A percentile compares a stretch with the other conserved stretches of the same genome.
Evolutionary conservation across 2,888 invertebrate species (phyloP).

Genomic region (Flexamia atlantica): DNA sequence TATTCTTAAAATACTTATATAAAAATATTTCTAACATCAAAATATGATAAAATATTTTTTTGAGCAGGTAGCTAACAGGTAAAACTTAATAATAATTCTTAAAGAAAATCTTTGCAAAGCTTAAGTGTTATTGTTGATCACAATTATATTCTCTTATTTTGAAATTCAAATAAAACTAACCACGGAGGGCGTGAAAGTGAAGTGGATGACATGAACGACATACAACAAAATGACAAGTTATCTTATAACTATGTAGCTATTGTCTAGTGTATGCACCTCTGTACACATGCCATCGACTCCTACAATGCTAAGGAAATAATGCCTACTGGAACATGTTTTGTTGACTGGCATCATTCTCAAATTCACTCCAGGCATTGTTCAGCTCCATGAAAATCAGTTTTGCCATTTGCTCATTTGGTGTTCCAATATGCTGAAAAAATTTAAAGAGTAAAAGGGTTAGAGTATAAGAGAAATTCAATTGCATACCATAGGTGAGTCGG

Average conservation of each 20-base stretch:
- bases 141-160: background rate
- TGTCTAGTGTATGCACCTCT: slow-evolving; percentile 41
- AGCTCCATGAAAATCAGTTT: slow-evolving; percentile 99
- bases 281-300: background rate
- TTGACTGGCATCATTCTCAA: slow-evolving; percentile 91
- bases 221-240: background rate
- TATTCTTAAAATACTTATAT: slow-evolving; percentile 42
- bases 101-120: slow-evolving; percentile 16
- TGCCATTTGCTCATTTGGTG: slow-evolving; percentile 94
- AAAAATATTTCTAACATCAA: slow-evolving; percentile 52
- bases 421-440: slow-evolving; percentile 90
- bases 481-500: too few species aligned
- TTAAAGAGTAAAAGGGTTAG: too few species aligned
- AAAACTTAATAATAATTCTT: slow-evolving; percentile 19
- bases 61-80: slow-evolving; percentile 47
- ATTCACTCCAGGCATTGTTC: slow-evolving; percentile 99
- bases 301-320: background rate
- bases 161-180: background rate
- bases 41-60: slow-evolving; percentile 39
- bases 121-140: background rate
- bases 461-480: too few species aligned
- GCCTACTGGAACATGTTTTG: slow-evolving; percentile 83
- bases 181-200: too few species aligned
- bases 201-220: background rate
- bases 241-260: slow-evolving; percentile 38